Base-by-base conservation (phyloP, 2,113 vertebrate species). In the Rattus rattus region DNA sequence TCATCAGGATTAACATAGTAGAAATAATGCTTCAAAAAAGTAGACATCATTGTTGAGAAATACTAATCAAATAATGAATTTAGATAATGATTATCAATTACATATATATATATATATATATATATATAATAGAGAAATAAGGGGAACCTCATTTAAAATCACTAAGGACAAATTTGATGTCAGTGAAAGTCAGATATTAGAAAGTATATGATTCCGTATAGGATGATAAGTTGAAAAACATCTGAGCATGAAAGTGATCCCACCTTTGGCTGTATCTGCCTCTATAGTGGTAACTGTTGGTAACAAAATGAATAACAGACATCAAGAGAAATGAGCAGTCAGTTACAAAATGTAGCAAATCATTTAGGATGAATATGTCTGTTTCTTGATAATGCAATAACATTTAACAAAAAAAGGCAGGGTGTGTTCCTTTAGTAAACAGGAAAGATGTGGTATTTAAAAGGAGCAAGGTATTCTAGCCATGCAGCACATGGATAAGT, bases 91-190 rank as follows among this genome's bases (percentile, higher is more conserved):
- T 69, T 20, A 81, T 19, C n/a, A 69, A 56, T 77, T 20, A 72
- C 47, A 84, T 69, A 86, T n/a, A 95, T 77, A 67, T 59, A 85
- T 33, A 92, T n/a, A n/a, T n/a, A 72, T 54, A 84, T 69, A 86
- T n/a, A 95, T 77, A 67, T 59, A 85, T 33, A 92, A 54, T 36
- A 8, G 7, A 88, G 49, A 88, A 79, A 77, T 72, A 96, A 88
- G 11, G 39, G 14, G 16, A 89, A 73, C 2, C 52, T n/a, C 1
- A 16, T 10, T 65, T 69, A 63, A 81, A 86, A 94, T 4, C 12
- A 89, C 12, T 54, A 20, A 92, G 61, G 22, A 2, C 20, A 84
- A 70, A 79, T 69, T 89, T 84, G 43, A 1, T 36, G 47, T 89
- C 56, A 52, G 1, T 70, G 28, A 88, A 95, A 95, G n/a, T 39